Percentiles rank a stretch among this genome's conserved stretches.
These are phyloP conservation scores for Agrotis segetum DNA, from an alignment of 2,888 invertebrate species.

Conservation along the genomic window DNA sequence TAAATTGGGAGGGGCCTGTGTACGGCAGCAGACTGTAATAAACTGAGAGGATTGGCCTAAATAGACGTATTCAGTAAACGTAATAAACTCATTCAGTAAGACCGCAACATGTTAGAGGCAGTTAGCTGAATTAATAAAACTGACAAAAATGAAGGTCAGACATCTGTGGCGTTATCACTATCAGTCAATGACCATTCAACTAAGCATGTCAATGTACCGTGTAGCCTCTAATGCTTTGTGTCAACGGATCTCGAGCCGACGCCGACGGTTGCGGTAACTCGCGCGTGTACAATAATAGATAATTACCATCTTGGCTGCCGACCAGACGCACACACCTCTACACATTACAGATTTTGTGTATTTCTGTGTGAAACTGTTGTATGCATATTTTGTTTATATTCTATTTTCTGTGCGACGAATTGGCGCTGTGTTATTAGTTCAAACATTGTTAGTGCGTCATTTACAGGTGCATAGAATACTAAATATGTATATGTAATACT, in stretches of 20 bases:
- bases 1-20: slow-evolving; percentile 11
- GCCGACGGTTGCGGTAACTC: slow-evolving; percentile 16
- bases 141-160: slow-evolving; percentile 32
- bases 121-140: slow-evolving; percentile 17
- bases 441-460: neutral
- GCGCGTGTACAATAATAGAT: slow-evolving; percentile 49
- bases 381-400: slow-evolving; percentile 30
- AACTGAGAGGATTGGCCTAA: slow-evolving; percentile 17
- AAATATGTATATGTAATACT: neutral
- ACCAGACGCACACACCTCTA: slow-evolving; percentile 46
- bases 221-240: slow-evolving; percentile 26
- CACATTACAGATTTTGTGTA: slow-evolving; percentile 32
- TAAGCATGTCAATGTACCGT: slow-evolving; percentile 53
- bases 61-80: slow-evolving; percentile 14
- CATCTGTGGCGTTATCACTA: slow-evolving; percentile 27
- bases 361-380: slow-evolving; percentile 31
- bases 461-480: neutral
- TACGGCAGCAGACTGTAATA: neutral
- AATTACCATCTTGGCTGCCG: slow-evolving; percentile 56
- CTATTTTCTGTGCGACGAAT: slow-evolving; percentile 25
- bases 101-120: slow-evolving; percentile 1
- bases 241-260: slow-evolving; percentile 34
- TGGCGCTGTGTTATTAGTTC: neutral
- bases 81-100: neutral
- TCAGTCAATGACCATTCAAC: slow-evolving; percentile 57